Evolutionary conservation across 2,113 vertebrate species (phyloP).

Genomic region (Pachyramphus minor): DNA sequence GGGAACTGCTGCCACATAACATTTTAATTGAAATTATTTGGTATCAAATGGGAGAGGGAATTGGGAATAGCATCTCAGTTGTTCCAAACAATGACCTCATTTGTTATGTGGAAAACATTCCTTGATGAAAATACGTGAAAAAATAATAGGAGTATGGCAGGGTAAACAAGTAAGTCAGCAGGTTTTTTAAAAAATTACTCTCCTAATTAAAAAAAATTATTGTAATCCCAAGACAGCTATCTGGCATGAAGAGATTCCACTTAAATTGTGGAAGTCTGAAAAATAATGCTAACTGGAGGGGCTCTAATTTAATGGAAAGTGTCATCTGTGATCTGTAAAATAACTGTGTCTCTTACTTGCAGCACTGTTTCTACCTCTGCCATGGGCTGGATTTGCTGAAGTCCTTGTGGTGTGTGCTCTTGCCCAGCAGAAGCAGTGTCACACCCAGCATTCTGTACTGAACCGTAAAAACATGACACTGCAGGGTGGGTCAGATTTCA

Average conservation of each 20-base stretch:
- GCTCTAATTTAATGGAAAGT: not conserved
- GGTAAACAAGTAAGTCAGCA: not conserved
- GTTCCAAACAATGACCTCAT: not conserved
- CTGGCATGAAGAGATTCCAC: not conserved
- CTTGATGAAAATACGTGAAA: not conserved
- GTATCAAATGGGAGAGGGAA: not conserved
- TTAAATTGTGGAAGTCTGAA: not conserved
- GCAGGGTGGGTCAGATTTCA: not conserved
- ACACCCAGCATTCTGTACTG: not conserved
- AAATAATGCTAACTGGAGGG: not conserved
- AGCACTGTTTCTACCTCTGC: not conserved
- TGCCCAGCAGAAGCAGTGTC: not conserved
- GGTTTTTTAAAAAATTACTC: not conserved
- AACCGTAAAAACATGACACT: not conserved
- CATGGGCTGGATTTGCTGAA: not conserved
- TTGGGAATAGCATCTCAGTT: not conserved
- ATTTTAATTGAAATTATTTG: not conserved
- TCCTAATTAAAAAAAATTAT: not conserved
- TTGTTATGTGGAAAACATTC: not conserved
- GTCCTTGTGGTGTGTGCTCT: too few species aligned
- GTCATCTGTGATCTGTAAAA: not conserved
- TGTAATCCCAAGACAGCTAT: not conserved
- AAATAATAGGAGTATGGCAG: not conserved
- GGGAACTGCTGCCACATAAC: not conserved
- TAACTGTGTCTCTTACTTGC: not conserved